These are phyloP conservation scores for Euclidia mi DNA, from an alignment of 2,888 invertebrate species.

Conservation along the genomic window DNA sequence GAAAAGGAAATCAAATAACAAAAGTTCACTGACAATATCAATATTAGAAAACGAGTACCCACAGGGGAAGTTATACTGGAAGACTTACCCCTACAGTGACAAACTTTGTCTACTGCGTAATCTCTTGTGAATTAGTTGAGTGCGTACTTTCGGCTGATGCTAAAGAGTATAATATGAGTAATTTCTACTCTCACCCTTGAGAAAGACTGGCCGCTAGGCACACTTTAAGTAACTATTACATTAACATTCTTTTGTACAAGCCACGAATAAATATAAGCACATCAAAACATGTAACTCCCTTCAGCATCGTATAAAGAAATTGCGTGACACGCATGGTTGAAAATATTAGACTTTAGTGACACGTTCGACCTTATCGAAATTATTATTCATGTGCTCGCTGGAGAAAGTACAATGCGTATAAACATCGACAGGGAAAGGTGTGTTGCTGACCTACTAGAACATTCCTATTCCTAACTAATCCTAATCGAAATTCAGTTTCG, in stretches of 20 bases:
- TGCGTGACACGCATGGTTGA: not conserved
- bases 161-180: constrained; percentile 12
- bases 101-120: constrained; percentile 52
- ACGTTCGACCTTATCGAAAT: constrained; percentile 37
- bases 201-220: not conserved
- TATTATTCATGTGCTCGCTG: constrained; percentile 32
- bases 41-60: constrained; percentile 17
- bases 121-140: constrained; percentile 48
- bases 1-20: too few species aligned
- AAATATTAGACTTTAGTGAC: constrained; percentile 17
- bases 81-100: constrained; percentile 37
- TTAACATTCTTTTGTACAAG: too few species aligned
- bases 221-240: too few species aligned
- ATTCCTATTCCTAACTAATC: not conserved
- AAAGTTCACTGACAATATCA: constrained; percentile 15
- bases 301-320: not conserved
- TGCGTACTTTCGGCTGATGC: constrained; percentile 36
- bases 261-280: too few species aligned
- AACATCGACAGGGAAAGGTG: constrained; percentile 10
- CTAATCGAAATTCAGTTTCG: not conserved
- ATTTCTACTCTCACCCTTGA: constrained; percentile 1
- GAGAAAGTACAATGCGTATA: constrained; percentile 27
- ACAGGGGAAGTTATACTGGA: constrained; percentile 29
- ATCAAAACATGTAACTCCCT: too few species aligned
- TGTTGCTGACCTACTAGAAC: not conserved